Evolutionary conservation across 2,888 invertebrate genomes (phyloP).

Genomic region (Eilema caniola): DNA sequence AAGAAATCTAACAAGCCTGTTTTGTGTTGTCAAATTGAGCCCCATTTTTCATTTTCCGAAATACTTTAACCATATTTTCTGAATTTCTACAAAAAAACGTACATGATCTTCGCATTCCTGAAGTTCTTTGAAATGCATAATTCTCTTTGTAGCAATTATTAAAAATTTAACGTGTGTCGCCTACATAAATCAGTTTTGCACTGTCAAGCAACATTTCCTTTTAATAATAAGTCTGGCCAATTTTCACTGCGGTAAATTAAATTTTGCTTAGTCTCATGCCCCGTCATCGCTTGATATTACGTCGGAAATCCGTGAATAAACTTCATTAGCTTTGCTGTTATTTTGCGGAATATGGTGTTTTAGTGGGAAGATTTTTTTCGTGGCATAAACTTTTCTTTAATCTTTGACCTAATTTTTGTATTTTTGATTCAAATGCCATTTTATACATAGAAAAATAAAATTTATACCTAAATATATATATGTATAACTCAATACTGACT

Average conservation of each 20-base stretch:
- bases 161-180: slow-evolving; percentile 20
- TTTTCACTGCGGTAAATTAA: slow-evolving; percentile 51
- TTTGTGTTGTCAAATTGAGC: too few species aligned
- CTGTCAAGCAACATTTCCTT: slow-evolving; percentile 39
- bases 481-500: neutral
- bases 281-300: slow-evolving; percentile 49
- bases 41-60: too few species aligned
- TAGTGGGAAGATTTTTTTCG: slow-evolving; percentile 23
- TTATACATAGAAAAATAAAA: neutral
- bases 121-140: neutral
- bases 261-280: slow-evolving; percentile 54
- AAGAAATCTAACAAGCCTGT: too few species aligned
- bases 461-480: neutral
- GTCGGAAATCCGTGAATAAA: slow-evolving; percentile 46
- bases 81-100: too few species aligned
- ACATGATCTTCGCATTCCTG: neutral
- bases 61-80: too few species aligned
- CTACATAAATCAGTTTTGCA: slow-evolving; percentile 43
- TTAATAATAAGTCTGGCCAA: slow-evolving; percentile 42
- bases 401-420: slow-evolving; percentile 38
- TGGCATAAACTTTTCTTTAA: slow-evolving; percentile 32
- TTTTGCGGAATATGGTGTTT: slow-evolving; percentile 45
- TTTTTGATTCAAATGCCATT: slow-evolving; percentile 14
- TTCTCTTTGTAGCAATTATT: slow-evolving; percentile 2
- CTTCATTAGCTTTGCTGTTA: slow-evolving; percentile 46